These are phyloP conservation scores for Orchesella flavescens DNA, from an alignment of 2,888 invertebrate species.

Conservation along the genomic window DNA sequence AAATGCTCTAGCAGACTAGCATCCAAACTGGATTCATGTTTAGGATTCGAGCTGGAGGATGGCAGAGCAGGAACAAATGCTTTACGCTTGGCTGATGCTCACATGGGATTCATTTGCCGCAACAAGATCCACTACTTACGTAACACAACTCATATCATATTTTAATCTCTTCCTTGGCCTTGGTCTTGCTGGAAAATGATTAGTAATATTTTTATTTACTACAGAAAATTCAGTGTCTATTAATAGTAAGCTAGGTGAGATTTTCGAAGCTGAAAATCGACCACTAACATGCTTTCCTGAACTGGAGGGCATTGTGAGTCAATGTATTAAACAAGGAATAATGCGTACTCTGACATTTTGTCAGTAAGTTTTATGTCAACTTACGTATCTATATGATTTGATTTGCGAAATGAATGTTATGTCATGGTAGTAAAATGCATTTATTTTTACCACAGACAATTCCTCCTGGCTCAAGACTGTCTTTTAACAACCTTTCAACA, in stretches of 20 bases:
- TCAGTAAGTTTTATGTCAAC: slow-evolving; percentile 8
- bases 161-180: neutral
- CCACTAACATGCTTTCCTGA: slow-evolving; percentile 47
- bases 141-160: slow-evolving; percentile 11
- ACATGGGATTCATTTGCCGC: slow-evolving; percentile 52
- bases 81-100: slow-evolving; percentile 52
- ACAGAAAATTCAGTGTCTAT: too few relatives aligned
- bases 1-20: slow-evolving; percentile 57
- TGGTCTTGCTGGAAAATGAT: neutral
- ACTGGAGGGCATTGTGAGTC: neutral
- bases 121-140: slow-evolving; percentile 52
- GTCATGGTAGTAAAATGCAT: too few relatives aligned
- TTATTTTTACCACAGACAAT: neutral
- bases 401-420: neutral
- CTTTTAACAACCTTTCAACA: neutral
- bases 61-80: slow-evolving; percentile 58
- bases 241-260: neutral
- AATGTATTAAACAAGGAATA: slow-evolving; percentile 27
- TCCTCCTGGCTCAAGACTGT: neutral
- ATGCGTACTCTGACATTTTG: slow-evolving; percentile 14
- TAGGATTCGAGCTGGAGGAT: slow-evolving; percentile 39
- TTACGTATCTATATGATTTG: neutral
- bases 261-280: slow-evolving; percentile 33
- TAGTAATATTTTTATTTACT: too few relatives aligned
- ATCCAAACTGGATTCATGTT: slow-evolving; percentile 53